phyloP scores from a whole-genome alignment of 2,888 invertebrate species.

The Heliconius ethilla region DNA sequence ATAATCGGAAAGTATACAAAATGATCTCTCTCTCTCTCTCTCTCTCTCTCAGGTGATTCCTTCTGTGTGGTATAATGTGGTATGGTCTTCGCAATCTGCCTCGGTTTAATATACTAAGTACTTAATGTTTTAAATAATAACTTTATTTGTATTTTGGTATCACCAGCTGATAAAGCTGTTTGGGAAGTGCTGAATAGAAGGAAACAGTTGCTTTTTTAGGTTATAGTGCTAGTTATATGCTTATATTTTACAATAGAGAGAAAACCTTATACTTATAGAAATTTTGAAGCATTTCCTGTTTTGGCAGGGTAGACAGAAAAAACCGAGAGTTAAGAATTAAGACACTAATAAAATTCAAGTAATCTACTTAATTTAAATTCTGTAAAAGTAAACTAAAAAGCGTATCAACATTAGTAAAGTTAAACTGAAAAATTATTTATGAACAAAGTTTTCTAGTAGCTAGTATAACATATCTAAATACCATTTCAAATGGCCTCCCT shows the following conservation, averaged over 20 bases:
- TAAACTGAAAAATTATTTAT: background rate
- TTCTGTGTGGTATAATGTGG: slow-evolving; percentile 1
- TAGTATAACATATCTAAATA: background rate
- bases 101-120: background rate
- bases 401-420: too few species aligned
- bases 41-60: slow-evolving; percentile 8
- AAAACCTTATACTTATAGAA: too few species aligned
- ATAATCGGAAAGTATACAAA: slow-evolving; percentile 14
- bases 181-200: background rate
- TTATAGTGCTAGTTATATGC: background rate
- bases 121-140: background rate
- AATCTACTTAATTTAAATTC: background rate
- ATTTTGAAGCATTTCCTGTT: too few species aligned
- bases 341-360: background rate
- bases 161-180: background rate
- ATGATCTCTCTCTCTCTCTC: background rate
- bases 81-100: background rate
- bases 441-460: background rate
- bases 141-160: background rate
- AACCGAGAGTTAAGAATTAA: too few species aligned
- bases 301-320: too few species aligned
- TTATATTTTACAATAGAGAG: background rate
- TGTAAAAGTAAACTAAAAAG: background rate
- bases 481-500: background rate
- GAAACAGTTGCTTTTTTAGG: background rate